Conservation (phyloP, 2,888 invertebrate species). For the Oscheius sp. region DNA sequence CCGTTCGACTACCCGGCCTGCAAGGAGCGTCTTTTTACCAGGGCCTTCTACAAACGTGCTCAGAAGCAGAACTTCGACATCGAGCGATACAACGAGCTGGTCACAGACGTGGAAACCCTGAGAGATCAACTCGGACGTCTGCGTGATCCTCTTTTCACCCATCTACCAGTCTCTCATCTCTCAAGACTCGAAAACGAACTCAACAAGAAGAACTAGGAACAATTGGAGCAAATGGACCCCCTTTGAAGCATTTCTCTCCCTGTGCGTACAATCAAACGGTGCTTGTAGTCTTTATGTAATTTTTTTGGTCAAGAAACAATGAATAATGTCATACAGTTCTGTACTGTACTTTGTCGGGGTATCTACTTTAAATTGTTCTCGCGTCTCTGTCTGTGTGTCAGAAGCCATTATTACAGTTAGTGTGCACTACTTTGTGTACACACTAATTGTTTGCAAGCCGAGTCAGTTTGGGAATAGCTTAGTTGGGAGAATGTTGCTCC, state of each 20-base stretch:
- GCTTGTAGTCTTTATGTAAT: slow-evolving; percentile 3
- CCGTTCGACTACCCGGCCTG: slow-evolving; percentile 68
- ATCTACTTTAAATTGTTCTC: no score
- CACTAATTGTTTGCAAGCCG: no score
- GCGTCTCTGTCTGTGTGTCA: no score
- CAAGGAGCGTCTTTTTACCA: slow-evolving; percentile 64
- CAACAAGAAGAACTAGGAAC: background rate
- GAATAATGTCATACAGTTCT: no score
- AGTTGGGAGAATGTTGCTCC: background rate
- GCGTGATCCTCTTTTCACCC: slow-evolving; percentile 69
- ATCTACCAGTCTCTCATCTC: slow-evolving; percentile 66
- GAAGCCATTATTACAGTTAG: no score
- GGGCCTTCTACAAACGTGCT: slow-evolving; percentile 69
- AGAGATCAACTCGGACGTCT: slow-evolving; percentile 61
- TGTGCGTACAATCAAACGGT: slow-evolving; percentile 28
- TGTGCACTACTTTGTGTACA: no score
- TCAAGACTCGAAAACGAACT: background rate
- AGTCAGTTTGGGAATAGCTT: no score
- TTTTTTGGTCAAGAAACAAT: no score
- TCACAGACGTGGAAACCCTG: slow-evolving; percentile 57
- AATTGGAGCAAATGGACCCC: background rate
- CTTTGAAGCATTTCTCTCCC: background rate
- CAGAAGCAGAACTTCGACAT: slow-evolving; percentile 63
- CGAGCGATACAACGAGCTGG: slow-evolving; percentile 64
- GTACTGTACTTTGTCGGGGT: no score